Conservation (phyloP, 2,888 invertebrate genomes). For the Heteropelma amictum region DNA sequence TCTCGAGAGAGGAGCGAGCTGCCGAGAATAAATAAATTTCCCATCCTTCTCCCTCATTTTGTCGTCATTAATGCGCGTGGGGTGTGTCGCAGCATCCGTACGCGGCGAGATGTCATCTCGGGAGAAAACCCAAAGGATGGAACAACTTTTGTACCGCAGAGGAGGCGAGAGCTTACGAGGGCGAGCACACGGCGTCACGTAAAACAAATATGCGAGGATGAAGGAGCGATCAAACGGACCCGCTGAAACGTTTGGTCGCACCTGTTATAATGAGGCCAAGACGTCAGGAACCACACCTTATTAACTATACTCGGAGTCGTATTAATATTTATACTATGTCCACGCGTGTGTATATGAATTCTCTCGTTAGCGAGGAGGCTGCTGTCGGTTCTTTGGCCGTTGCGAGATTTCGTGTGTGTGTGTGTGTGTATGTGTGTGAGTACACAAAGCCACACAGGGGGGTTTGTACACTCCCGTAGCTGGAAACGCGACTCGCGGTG, state of each 20-base stretch:
- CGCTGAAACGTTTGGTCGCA: slow-evolving; percentile 63
- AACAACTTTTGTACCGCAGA: background rate
- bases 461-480: too few species aligned
- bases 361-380: slow-evolving; percentile 4
- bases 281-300: slow-evolving; percentile 62
- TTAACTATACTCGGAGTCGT: slow-evolving; percentile 58
- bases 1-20: too few species aligned
- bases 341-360: slow-evolving; percentile 4
- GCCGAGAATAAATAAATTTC: too few species aligned
- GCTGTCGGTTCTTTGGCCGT: too few species aligned
- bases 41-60: too few species aligned
- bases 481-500: slow-evolving; percentile 27
- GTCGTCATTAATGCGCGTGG: too few species aligned
- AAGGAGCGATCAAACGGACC: slow-evolving; percentile 72
- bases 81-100: too few species aligned
- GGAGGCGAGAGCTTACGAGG: background rate
- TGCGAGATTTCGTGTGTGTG: too few species aligned
- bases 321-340: slow-evolving; percentile 55
- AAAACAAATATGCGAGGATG: slow-evolving; percentile 63
- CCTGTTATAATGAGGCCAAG: slow-evolving; percentile 73
- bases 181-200: slow-evolving; percentile 64
- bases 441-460: too few species aligned
- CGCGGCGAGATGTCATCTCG: too few species aligned
- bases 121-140: too few species aligned
- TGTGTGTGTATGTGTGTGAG: too few species aligned